Base-by-base conservation (phyloP, 2,797 vertebrate genomes). In the Gambelia wislizenii region DNA sequence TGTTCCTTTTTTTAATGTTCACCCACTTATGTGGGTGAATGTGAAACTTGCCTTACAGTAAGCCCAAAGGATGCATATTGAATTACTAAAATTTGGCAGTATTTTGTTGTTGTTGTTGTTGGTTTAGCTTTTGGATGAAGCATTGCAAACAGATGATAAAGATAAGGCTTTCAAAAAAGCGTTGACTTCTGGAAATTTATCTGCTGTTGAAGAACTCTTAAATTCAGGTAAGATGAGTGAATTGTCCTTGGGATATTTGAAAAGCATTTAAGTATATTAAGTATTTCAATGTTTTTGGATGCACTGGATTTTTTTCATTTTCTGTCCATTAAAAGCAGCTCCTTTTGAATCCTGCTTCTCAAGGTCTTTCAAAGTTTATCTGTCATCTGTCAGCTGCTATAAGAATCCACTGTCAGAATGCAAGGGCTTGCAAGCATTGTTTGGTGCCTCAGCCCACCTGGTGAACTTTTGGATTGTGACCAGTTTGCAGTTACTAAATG, bases 121-220 rank as follows among this genome's bases (percentile, higher is more conserved):
- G 94, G 33, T 95, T 81, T 92, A 97, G 96, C 93, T 95, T 72
- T 90, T 95, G 54, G 93, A 94, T 92, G 52, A 92, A 42, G 64
- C 82, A 1, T 91, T 96, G 54, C 93, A 86, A 1, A 52, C 2
- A 83, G 95, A 89, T 67, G 93, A 98, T 76, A 95, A 96, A 69
- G 95, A 96, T 10, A 96, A 97, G 1, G 72, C 83, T 0, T 95
- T 99, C 70, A 98, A 99, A 96, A 97, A 93, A 91, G 98, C 98
- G 86, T 95, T 99, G 82, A 95, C 94, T 91, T 20, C 89, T 3
- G 98, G 98, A 94, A 97, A 99, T 94, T 86, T 95, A 84, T 84
- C 91, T 0, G 85, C 97, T 72, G 96, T 98, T 75, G 94, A 97
- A 89, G 96, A 98, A 78, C 97, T 99, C 75, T 93, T 99, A 95